Evolutionary conservation across 1,140 invertebrate genomes (phyloP).

Genomic region (Philotrypesis tridentata): DNA sequence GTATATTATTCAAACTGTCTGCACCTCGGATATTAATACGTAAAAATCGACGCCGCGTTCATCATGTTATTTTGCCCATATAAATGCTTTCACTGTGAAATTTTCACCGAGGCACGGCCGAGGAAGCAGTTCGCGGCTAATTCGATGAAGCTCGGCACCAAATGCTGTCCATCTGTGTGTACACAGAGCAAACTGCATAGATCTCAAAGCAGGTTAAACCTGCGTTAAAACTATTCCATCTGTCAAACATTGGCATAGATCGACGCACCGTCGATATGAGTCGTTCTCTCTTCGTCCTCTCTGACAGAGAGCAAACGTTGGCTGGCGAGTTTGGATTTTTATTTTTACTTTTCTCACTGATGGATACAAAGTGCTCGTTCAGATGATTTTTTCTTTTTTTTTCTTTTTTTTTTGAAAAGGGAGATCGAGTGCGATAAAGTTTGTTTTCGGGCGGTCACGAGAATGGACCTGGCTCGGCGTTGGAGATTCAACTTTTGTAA

Average conservation of each 20-base stretch:
- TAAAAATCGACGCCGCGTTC: neutral
- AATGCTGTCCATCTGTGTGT: neutral
- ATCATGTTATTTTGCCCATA: neutral
- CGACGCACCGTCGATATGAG: too few species aligned
- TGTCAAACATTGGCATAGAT: constrained; percentile 29
- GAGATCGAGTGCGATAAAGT: neutral
- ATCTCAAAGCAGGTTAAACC: neutral
- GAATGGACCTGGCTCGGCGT: neutral
- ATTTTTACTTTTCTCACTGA: neutral
- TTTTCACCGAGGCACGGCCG: neutral
- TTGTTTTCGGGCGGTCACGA: neutral
- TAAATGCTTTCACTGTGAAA: constrained; percentile 5
- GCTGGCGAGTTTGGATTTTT: constrained; percentile 10
- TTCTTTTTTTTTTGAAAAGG: neutral
- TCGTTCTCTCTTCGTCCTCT: too few species aligned
- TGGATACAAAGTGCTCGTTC: neutral
- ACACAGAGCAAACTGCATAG: too few species aligned
- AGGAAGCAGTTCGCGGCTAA: neutral
- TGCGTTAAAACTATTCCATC: neutral
- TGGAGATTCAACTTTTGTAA: neutral
- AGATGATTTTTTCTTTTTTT: too few species aligned
- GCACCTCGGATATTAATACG: too few species aligned
- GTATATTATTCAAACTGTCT: too few species aligned
- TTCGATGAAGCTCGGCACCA: neutral
- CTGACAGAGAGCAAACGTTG: neutral